Base-by-base conservation (phyloP, 2,888 invertebrate genomes). In the Agrotis exclamationis region DNA sequence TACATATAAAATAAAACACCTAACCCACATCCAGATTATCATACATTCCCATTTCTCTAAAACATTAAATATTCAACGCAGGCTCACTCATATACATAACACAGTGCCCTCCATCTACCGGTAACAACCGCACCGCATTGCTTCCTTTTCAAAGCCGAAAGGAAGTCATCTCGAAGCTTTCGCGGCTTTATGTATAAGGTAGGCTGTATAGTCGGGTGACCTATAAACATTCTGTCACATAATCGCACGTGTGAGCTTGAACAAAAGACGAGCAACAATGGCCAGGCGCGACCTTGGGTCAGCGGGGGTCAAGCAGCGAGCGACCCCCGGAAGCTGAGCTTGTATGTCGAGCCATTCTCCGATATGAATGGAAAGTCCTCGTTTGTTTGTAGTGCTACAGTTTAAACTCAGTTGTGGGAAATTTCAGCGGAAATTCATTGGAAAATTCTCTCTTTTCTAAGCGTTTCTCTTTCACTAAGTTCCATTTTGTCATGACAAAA, bases 231-330 rank as follows among this genome's bases (percentile, higher is more conserved):
- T 75, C 68, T 76, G 56, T 58, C 57, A 53, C 71, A 72, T 76
- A 79, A 82, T 84, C 82, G 79, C 71, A 73, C 76, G 74, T 84
- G 63, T 79, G 70, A 51, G 51, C 28, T 63, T 53, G 72, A 86
- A 86, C 86, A 86, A 86, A 83, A 86, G 86, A 71, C 78, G 33
- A 48, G 72, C 73, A 63, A 86, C 87, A 86, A 86, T 79, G 60
- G 79, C 57, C 47, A 64, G 47, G 18, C 57, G 39, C 70, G 76
- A 78, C 87, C 85, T 86, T 85, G 82, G 84, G 79, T 74, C 75
- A 79, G 71, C 70, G 57, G 63, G 68, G 84, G 80, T 79, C 75
- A 76, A 86, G 80, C 64, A 57, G 60, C 48, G 77, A 84, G 74
- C 72, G 69, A 80, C 68, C 70, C 64, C 70, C 74, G 83, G 81